These are phyloP conservation scores for Gobiocypris rarus DNA, from an alignment of 2,113 vertebrate genomes.

Conservation along the genomic window DNA sequence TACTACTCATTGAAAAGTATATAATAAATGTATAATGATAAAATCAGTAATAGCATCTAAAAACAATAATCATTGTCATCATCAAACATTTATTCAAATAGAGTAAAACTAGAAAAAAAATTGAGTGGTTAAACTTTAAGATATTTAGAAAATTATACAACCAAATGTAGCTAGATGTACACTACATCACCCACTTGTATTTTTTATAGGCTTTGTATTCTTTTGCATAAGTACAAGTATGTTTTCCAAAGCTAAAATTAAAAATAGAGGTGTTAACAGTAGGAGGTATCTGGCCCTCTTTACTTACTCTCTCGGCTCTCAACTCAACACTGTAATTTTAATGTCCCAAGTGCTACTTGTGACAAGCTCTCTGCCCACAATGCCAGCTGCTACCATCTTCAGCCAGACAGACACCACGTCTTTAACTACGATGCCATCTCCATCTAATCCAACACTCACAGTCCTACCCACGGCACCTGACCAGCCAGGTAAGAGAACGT, in stretches of 20 bases:
- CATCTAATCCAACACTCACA: conserved; percentile 11
- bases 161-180: neutral
- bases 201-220: neutral
- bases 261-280: conserved; percentile 34
- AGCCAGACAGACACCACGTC: conserved; percentile 40
- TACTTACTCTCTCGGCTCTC: conserved; percentile 26
- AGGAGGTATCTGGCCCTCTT: conserved; percentile 27
- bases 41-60: neutral
- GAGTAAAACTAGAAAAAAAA: neutral
- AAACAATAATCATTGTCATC: neutral
- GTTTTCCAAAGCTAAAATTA: conserved; percentile 27
- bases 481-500: conserved; percentile 36
- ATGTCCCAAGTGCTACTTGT: conserved; percentile 46
- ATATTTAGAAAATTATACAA: neutral
- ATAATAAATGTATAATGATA: neutral
- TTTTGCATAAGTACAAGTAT: conserved; percentile 24
- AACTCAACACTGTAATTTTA: conserved; percentile 30
- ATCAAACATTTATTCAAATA: neutral
- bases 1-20: neutral
- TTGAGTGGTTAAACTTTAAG: neutral
- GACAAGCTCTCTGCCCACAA: conserved; percentile 35
- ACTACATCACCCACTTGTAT: neutral
- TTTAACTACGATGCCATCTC: conserved; percentile 35
- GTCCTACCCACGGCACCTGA: neutral
- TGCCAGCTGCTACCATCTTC: conserved; percentile 25